Base-by-base conservation (phyloP, 1,140 invertebrate genomes). In the Diplogasteroides magnus region DNA sequence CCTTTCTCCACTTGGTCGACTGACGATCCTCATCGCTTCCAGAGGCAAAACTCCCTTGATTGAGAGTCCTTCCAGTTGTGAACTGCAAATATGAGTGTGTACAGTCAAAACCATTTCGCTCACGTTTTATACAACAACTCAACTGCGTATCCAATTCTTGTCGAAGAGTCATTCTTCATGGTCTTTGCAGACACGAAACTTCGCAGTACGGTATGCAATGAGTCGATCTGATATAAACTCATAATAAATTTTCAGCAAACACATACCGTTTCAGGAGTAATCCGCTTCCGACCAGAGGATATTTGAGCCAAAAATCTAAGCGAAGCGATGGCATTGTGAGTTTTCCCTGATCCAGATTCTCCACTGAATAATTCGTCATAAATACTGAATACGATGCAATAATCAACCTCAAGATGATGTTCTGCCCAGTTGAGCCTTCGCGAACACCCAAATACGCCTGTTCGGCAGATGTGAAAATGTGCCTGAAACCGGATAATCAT, bases 331-430 rank as follows among this genome's bases (percentile, higher is more conserved):
- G 65, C 70, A 31, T 72, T 72, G 70, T 28, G 25, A 0, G 64
- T 25, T 28, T 72, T 72, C 62, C 70, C 70, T 27, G 70, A 72
- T 27, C 70, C 70, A 56, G 70, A 72, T 67, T 72, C 70, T 31
- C 70, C 70, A 25, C 64, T 67, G 37, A 32, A 70, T 62, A 32
- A 19, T 1, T 14, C 37, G 48, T 31, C 2, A 61, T 37, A n/a
- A n/a, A n/a, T n/a, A n/a, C n/a, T n/a, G n/a, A n/a, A n/a, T n/a
- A n/a, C n/a, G n/a, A n/a, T n/a, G n/a, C n/a, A n/a, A n/a, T 48
- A 6, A 48, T 19, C 19, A 11, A 48, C 37, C 6, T 11, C 6
- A 48, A 48, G 37, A 48, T 19, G 37, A 48, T 48, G 19, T 48
- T 48, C 6, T 48, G 37, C 37, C 6, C 6, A 19, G 37, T 6